phyloP scores from a whole-genome alignment of 2,888 invertebrate genomes.

The Rugalucina vietnamica region DNA sequence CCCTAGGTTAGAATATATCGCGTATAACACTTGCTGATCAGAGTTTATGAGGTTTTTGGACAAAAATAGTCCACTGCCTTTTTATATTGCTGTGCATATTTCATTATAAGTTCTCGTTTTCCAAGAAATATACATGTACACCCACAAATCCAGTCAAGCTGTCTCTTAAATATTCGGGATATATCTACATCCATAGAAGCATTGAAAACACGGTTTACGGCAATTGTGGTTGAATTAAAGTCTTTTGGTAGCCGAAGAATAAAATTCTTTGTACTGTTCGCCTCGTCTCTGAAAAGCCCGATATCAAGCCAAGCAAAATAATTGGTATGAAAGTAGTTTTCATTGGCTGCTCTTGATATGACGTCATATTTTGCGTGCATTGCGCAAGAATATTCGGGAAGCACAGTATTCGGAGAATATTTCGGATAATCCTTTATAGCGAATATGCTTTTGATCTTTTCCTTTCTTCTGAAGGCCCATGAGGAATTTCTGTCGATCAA shows the following conservation, averaged over 20 bases:
- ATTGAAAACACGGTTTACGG: neutral
- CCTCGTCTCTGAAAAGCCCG: neutral
- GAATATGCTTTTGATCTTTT: constrained; percentile 49
- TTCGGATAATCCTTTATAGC: constrained; percentile 61
- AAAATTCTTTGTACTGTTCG: neutral
- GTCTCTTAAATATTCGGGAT: neutral
- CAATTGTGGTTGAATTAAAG: neutral
- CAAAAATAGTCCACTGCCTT: constrained; percentile 3
- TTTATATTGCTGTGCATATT: neutral
- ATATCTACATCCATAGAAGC: neutral
- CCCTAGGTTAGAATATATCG: neutral
- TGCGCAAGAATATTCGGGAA: constrained; percentile 16
- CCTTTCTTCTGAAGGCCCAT: constrained; percentile 61
- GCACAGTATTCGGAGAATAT: constrained; percentile 66
- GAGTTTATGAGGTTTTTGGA: neutral
- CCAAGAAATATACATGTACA: neutral
- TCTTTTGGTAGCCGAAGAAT: neutral
- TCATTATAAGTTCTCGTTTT: neutral
- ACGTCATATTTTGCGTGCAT: constrained; percentile 3
- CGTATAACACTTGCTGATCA: neutral
- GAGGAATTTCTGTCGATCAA: constrained; percentile 50
- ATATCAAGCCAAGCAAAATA: constrained; percentile 5
- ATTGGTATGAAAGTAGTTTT: neutral
- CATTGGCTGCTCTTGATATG: neutral
- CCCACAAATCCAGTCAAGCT: neutral